Conservation (phyloP, 2,113 vertebrate species). For the Mus spicilegus region DNA sequence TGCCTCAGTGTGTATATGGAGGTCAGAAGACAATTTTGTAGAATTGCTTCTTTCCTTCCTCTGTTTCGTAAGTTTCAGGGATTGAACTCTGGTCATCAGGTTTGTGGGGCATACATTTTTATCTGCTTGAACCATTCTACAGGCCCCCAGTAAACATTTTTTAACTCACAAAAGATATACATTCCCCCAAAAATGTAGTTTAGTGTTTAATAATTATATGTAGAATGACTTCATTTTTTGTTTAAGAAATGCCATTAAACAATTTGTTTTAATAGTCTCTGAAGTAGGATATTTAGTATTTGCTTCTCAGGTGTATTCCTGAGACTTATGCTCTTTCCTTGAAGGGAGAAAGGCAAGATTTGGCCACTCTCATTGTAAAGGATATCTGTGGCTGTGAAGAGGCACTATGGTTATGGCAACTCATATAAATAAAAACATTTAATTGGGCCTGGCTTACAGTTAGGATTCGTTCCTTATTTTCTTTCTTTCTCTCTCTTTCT, state of each 20-base stretch:
- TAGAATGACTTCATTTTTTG: not conserved
- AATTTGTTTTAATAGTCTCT: not conserved
- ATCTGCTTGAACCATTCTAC: not conserved
- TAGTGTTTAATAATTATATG: not conserved
- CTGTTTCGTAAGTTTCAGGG: not conserved
- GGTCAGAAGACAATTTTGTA: not conserved
- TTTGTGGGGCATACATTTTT: not conserved
- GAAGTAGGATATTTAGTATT: not conserved
- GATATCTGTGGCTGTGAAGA: too few relatives aligned
- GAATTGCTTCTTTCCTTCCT: not conserved
- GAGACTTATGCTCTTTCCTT: not conserved
- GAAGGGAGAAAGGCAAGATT: not conserved
- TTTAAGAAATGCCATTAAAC: conserved; percentile 7
- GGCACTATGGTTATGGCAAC: not conserved
- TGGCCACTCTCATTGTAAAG: not conserved
- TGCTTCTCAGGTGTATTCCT: not conserved
- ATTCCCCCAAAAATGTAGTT: not conserved
- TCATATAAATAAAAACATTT: not conserved
- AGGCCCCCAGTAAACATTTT: not conserved
- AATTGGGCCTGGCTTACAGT: not conserved
- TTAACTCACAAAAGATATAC: not conserved
- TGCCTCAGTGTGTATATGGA: not conserved
- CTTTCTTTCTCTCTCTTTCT: too few relatives aligned
- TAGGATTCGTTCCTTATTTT: too few relatives aligned
- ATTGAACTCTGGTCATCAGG: not conserved